Evolutionary conservation across 1,140 invertebrate genomes (phyloP).

Genomic region (Harpegnathos saltator): DNA sequence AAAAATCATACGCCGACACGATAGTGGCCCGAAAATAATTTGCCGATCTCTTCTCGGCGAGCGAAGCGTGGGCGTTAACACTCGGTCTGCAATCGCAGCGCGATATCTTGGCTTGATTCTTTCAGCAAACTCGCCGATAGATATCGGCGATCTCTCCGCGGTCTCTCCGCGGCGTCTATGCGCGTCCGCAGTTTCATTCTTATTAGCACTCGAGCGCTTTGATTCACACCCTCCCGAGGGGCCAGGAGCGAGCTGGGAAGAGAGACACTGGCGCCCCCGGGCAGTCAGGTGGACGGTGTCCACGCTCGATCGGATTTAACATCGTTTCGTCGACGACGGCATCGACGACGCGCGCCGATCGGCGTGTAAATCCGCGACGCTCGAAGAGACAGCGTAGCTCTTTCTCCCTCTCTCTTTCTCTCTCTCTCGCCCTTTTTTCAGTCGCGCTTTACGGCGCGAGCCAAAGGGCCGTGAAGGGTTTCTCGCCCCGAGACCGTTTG

Average conservation of each 20-base stretch:
- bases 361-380: slow-evolving; percentile 45
- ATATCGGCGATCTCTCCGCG: no score
- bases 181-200: slow-evolving; percentile 57
- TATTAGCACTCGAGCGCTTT: slow-evolving; percentile 53
- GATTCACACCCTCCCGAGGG: slow-evolving; percentile 25
- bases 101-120: slow-evolving; percentile 33
- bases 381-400: slow-evolving; percentile 58
- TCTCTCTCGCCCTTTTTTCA: slow-evolving; percentile 35
- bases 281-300: slow-evolving; percentile 48
- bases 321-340: slow-evolving; percentile 50
- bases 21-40: no score
- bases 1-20: no score
- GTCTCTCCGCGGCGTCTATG: no score
- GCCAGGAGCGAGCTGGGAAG: no score
- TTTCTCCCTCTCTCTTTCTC: neutral
- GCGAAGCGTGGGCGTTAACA: no score
- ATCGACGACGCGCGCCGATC: slow-evolving; percentile 37
- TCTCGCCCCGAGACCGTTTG: slow-evolving; percentile 65
- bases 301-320: slow-evolving; percentile 57
- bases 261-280: neutral
- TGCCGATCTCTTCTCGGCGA: no score
- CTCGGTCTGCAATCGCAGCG: no score
- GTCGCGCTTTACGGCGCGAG: slow-evolving; percentile 45
- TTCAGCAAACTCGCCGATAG: slow-evolving; percentile 24
- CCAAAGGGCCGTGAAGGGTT: slow-evolving; percentile 65